phyloP scores from a whole-genome alignment of 1,140 invertebrate species.

The Bacillus rossius region DNA sequence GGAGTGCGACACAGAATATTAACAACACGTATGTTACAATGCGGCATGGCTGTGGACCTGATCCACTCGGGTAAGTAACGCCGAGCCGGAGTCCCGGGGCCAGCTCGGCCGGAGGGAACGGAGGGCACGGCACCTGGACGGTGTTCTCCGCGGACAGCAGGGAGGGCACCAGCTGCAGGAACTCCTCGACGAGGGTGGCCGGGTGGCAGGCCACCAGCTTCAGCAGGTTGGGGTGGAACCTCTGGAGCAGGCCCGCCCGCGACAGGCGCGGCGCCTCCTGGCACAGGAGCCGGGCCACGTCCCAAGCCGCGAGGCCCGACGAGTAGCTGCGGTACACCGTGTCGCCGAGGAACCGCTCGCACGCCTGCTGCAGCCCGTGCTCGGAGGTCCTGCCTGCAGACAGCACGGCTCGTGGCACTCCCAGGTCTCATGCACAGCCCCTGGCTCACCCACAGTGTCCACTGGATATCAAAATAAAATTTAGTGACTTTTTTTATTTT shows the following conservation, averaged over 20 bases:
- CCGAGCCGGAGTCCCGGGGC: too few relatives aligned
- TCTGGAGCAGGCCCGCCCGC: slow-evolving; percentile 3
- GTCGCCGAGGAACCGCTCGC: slow-evolving; percentile 14
- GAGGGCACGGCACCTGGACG: slow-evolving; percentile 10
- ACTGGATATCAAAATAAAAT: too few relatives aligned
- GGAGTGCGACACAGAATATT: too few relatives aligned
- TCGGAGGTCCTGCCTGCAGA: slow-evolving; percentile 6
- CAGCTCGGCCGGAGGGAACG: too few relatives aligned
- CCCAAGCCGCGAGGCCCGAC: slow-evolving; percentile 14
- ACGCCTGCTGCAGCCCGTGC: slow-evolving; percentile 10
- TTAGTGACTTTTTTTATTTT: too few relatives aligned
- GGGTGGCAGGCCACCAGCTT: slow-evolving; percentile 23
- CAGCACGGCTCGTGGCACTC: too few relatives aligned
- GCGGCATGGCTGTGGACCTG: too few relatives aligned
- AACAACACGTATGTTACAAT: too few relatives aligned
- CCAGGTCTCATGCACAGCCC: too few relatives aligned
- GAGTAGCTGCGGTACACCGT: slow-evolving; percentile 17
- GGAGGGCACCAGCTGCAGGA: slow-evolving; percentile 11
- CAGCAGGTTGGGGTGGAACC: slow-evolving; percentile 18
- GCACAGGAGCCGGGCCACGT: slow-evolving; percentile 9
- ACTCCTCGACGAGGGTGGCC: slow-evolving; percentile 19
- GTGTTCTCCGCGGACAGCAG: slow-evolving; percentile 1
- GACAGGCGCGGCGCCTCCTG: not conserved
- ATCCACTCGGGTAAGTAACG: too few relatives aligned
- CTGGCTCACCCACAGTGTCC: too few relatives aligned